These are phyloP conservation scores for Diloba caeruleocephala DNA, from an alignment of 2,888 invertebrate genomes.

Conservation along the genomic window DNA sequence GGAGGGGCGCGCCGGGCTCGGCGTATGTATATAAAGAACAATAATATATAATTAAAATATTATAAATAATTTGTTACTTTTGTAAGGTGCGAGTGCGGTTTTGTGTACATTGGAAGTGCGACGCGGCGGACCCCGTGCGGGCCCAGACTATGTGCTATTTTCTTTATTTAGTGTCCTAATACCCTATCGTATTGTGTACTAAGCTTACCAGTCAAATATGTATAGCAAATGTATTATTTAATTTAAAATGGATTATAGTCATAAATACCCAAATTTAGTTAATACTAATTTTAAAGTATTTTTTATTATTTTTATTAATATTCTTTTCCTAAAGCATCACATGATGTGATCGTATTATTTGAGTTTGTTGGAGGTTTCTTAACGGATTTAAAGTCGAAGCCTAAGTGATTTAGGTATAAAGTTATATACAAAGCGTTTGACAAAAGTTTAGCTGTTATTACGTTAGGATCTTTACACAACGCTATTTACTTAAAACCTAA, in stretches of 20 bases:
- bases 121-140: constrained; percentile 60
- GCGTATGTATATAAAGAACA: constrained; percentile 85
- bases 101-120: constrained; percentile 76
- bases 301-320: constrained; percentile 75
- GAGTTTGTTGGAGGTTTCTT: constrained; percentile 71
- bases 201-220: constrained; percentile 89
- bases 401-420: constrained; percentile 67
- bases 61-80: constrained; percentile 85
- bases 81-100: constrained; percentile 81
- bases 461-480: constrained; percentile 54
- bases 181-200: constrained; percentile 84
- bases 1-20: constrained; percentile 77
- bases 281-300: constrained; percentile 81
- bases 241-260: constrained; percentile 88
- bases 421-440: constrained; percentile 66
- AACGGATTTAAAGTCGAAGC: constrained; percentile 65
- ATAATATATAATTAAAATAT: constrained; percentile 78
- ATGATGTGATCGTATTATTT: constrained; percentile 79
- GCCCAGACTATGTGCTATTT: constrained; percentile 80
- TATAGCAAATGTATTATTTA: constrained; percentile 86
- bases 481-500: constrained; percentile 56
- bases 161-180: constrained; percentile 84
- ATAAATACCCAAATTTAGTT: constrained; percentile 89
- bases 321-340: constrained; percentile 82
- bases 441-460: constrained; percentile 64